phyloP scores from a whole-genome alignment of 2,888 invertebrate genomes.

The Oscheius sp. region DNA sequence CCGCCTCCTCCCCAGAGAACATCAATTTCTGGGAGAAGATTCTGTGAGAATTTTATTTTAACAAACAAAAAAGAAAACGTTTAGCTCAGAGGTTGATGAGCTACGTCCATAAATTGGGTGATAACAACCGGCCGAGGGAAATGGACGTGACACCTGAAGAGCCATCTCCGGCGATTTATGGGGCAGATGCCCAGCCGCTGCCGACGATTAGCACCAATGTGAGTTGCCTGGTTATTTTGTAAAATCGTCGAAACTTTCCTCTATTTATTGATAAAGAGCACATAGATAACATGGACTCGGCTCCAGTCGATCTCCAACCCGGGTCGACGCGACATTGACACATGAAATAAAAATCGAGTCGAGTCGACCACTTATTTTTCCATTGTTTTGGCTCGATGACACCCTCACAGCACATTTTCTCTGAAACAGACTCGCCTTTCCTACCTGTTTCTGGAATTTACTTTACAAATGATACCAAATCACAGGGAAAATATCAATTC shows the following conservation, averaged over 20 bases:
- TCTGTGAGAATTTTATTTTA: constrained; percentile 43
- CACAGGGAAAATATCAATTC: neutral
- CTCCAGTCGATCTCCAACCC: too few relatives aligned
- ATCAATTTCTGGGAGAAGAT: constrained; percentile 42
- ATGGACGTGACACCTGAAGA: constrained; percentile 28
- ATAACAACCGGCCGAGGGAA: constrained; percentile 13
- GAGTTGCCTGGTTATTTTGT: neutral
- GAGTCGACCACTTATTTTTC: too few relatives aligned
- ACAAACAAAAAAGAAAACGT: neutral
- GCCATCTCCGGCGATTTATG: constrained; percentile 22
- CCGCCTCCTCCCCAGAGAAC: neutral
- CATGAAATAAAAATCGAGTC: too few relatives aligned
- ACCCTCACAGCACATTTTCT: too few relatives aligned
- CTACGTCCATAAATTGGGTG: constrained; percentile 50
- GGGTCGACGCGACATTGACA: too few relatives aligned
- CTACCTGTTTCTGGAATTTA: too few relatives aligned
- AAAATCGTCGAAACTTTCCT: too few relatives aligned
- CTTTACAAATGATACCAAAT: neutral
- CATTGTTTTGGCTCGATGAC: too few relatives aligned
- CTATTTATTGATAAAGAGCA: too few relatives aligned
- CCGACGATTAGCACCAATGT: constrained; percentile 31
- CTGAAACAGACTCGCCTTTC: neutral
- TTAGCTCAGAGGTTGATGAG: constrained; percentile 54
- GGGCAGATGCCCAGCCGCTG: constrained; percentile 20
- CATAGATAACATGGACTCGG: too few relatives aligned